Base-by-base conservation (phyloP, 2,797 vertebrate species). In the Microhierax caerulescens region DNA sequence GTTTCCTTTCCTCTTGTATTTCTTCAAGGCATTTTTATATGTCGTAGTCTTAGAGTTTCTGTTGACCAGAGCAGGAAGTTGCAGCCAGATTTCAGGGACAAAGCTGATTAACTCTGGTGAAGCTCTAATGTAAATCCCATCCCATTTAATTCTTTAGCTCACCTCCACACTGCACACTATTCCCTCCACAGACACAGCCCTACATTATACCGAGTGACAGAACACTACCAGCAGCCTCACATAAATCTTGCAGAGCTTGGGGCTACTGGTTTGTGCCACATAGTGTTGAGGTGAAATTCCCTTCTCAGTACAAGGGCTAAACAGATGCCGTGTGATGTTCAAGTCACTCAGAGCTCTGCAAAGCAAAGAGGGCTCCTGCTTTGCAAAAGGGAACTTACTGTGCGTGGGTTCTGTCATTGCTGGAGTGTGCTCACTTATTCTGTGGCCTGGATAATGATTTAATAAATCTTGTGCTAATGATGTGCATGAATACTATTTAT, bases 61-160 rank as follows among this genome's bases (percentile, higher is more conserved):
- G 77, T 91, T 80, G 91, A 93, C 92, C 83, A 94, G 87, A 83
- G 74, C 94, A 88, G 85, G 96, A 97, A 97, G 94, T 90, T 95
- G 96, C 95, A 97, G 96, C 85, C 97, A 97, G 97, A 96, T 83
- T 89, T 95, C 95, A 96, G 84, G 57, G 79, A 84, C 47, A 86
- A 96, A 93, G 92, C 92, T 94, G 95, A 73, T 97, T 95, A 96
- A 89, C 91, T 85, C 68, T 77, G 70, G 72, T 20, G 89, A 95
- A 91, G 67, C 63, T 92, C 84, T 97, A 85, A 95, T 87, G 74
- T 88, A 92, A 88, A 97, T 70, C 88, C 75, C 56, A 56, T 90
- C 34, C 75, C 75, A 8, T 77, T 76, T 93, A 97, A 87, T 89
- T 92, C 89, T 91, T 72, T 41, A 54, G 76, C 84, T 93, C 19